Evolutionary conservation across 2,797 vertebrate species (phyloP), one percentile per base, ranked within the genome.

Genomic region (Coregonus suidteri): DNA sequence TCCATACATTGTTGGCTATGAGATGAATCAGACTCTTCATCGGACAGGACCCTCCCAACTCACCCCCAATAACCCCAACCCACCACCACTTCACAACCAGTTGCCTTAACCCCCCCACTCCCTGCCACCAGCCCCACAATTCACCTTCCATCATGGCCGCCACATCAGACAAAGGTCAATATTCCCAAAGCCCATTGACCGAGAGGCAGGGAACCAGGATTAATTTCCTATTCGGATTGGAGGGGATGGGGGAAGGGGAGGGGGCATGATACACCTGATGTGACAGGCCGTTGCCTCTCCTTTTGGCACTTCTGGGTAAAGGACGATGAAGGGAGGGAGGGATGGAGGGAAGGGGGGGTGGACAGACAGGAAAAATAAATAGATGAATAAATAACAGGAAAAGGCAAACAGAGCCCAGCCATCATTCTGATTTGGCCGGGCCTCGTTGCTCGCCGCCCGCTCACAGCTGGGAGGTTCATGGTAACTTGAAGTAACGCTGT

Each of bases 341-440:
- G 52, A 31, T 0, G 47, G 53, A 53, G 47, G 34, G 80, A 47
- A 47, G 81, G 85, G n/a, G n/a, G 5, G 86, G 73, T 83, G 78
- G 85, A 75, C 71, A 80, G 86, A 87, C 88, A 90, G 90, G 83
- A 91, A 90, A 87, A 87, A 91, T 92, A 91, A 91, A 90, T 91
- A 87, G 93, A 94, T 95, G 89, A 94, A 93, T 96, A 93, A 93
- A 86, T 86, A 92, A 93, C 89, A 90, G 90, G 88, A 91, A 91
- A 94, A 94, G 93, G 93, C 94, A 95, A 91, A 91, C 88, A 62
- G 89, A 90, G 91, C 93, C 91, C 83, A 89, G 90, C 91, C 91
- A 92, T 93, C 93, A 92, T 87, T 85, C 79, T 80, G 84, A 91
- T 92, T 93, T 92, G 88, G 84, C 84, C 76, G 81, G 92, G 87